phyloP scores from a whole-genome alignment of 2,888 invertebrate genomes.

The Microctonus hyperodae region DNA sequence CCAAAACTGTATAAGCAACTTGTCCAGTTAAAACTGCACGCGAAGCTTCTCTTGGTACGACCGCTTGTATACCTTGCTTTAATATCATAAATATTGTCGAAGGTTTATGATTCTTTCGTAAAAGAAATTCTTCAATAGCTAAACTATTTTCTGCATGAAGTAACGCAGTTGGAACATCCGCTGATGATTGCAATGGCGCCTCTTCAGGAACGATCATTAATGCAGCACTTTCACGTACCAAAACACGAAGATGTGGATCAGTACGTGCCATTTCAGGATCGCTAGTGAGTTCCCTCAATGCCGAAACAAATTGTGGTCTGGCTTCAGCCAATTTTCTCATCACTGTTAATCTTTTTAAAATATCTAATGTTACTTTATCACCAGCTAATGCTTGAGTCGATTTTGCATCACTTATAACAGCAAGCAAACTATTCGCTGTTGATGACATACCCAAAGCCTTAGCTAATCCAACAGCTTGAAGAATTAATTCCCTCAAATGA shows the following conservation, averaged over 20 bases:
- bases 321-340: slow-evolving; percentile 76
- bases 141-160: slow-evolving; percentile 74
- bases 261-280: slow-evolving; percentile 74
- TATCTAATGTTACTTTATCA: slow-evolving; percentile 70
- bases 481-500: slow-evolving; percentile 63
- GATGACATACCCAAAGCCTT: slow-evolving; percentile 74
- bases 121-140: slow-evolving; percentile 79
- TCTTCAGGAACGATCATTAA: slow-evolving; percentile 74
- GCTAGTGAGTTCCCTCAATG: slow-evolving; percentile 70
- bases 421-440: slow-evolving; percentile 68
- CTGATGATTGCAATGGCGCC: slow-evolving; percentile 69
- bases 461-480: slow-evolving; percentile 75
- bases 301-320: slow-evolving; percentile 70
- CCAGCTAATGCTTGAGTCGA: slow-evolving; percentile 67
- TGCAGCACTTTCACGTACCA: slow-evolving; percentile 77
- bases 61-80: slow-evolving; percentile 77
- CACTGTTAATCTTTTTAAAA: slow-evolving; percentile 74
- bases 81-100: slow-evolving; percentile 74
- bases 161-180: slow-evolving; percentile 74
- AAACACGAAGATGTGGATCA: slow-evolving; percentile 74
- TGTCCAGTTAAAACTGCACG: slow-evolving; percentile 77
- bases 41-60: slow-evolving; percentile 79
- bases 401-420: slow-evolving; percentile 67
- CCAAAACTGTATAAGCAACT: slow-evolving; percentile 78
- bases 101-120: slow-evolving; percentile 67